A percentile compares a stretch with the other conserved stretches of the same genome.
Evolutionary conservation across 2,113 vertebrate genomes (phyloP).

Genomic region (Vicugna pacos): DNA sequence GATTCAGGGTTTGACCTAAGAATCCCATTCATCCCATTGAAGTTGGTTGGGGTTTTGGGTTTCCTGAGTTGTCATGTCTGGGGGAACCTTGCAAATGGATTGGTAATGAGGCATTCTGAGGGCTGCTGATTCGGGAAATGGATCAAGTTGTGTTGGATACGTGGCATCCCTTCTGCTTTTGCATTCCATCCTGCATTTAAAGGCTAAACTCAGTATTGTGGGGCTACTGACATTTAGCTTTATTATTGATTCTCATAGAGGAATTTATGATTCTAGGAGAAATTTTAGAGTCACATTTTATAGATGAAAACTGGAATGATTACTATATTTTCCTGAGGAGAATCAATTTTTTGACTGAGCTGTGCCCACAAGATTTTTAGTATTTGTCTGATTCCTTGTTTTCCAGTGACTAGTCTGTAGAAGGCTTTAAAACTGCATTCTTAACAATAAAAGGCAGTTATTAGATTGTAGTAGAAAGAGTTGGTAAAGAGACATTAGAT

Average conservation of each 20-base stretch:
- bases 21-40: conserved; percentile 28
- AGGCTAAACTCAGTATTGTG: neutral
- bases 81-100: neutral
- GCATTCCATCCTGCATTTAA: neutral
- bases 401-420: neutral
- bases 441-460: neutral
- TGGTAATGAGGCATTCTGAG: conserved; percentile 27
- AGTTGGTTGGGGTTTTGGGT: conserved; percentile 51
- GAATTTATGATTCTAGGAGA: neutral
- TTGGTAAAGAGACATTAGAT: conserved; percentile 8
- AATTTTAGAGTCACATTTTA: conserved; percentile 21
- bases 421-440: neutral
- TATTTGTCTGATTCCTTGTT: neutral
- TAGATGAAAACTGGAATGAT: neutral
- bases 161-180: neutral
- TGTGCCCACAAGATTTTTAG: neutral
- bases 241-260: neutral
- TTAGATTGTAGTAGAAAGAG: neutral
- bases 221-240: neutral
- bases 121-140: conserved; percentile 12
- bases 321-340: neutral
- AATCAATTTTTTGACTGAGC: neutral
- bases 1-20: neutral
- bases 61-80: conserved; percentile 55
- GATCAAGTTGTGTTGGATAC: neutral